These are phyloP conservation scores for Ophioderma brevispina DNA, from an alignment of 35 echinoderm and acorn worm genomes.

Conservation along the genomic window DNA sequence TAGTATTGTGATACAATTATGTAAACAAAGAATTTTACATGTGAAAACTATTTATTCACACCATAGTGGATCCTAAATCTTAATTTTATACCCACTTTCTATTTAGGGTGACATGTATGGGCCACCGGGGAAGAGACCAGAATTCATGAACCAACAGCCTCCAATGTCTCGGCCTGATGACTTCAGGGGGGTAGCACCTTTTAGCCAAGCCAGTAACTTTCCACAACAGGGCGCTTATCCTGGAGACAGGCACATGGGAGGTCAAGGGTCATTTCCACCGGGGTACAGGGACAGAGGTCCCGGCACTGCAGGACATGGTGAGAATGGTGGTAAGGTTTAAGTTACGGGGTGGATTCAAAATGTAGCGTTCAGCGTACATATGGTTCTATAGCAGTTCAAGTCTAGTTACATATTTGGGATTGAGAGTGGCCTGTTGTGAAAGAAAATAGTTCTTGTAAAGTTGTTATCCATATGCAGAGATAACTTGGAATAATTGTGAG, in stretches of 20 bases:
- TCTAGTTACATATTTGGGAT: neutral
- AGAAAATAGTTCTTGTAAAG: neutral
- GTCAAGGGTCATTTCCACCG: slow-evolving; percentile 38
- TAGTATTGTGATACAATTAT: too few relatives aligned
- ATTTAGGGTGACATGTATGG: slow-evolving; percentile 76
- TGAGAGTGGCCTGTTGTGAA: neutral
- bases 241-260: slow-evolving; percentile 27
- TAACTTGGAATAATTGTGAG: neutral
- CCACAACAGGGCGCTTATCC: slow-evolving; percentile 41
- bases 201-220: slow-evolving; percentile 61
- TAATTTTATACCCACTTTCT: too few relatives aligned
- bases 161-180: slow-evolving; percentile 42
- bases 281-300: slow-evolving; percentile 54
- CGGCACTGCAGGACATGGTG: neutral
- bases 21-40: too few relatives aligned
- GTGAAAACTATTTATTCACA: too few relatives aligned
- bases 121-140: slow-evolving; percentile 74
- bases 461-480: neutral
- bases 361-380: neutral
- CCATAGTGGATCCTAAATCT: too few relatives aligned
- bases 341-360: too few relatives aligned
- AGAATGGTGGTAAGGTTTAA: neutral
- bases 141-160: slow-evolving; percentile 42
- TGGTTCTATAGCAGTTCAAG: neutral
- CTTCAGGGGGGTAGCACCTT: slow-evolving; percentile 46